Conservation (phyloP, 2,113 vertebrate genomes). For the Plecotus auritus region DNA sequence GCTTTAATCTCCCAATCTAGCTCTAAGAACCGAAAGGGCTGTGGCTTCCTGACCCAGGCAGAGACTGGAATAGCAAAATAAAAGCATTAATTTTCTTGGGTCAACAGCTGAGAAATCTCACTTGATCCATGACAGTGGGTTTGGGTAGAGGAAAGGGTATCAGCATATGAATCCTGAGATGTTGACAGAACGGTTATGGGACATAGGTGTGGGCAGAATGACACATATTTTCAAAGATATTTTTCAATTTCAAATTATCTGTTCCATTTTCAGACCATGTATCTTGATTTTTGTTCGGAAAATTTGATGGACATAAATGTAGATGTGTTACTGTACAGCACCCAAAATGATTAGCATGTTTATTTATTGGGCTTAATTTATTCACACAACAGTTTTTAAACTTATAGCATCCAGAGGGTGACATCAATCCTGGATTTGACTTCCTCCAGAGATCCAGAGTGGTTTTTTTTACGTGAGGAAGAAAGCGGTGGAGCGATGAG, state of each 20-base stretch:
- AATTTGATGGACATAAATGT: not conserved
- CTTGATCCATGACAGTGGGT: not conserved
- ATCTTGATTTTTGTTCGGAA: slow-evolving; percentile 1
- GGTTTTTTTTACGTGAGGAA: not conserved
- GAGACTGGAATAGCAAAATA: not conserved
- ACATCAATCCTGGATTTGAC: not conserved
- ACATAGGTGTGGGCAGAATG: not conserved
- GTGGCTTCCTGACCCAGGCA: not conserved
- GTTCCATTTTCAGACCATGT: not conserved
- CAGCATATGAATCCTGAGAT: not conserved
- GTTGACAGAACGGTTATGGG: not conserved
- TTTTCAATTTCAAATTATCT: slow-evolving; percentile 22
- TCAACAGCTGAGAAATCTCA: slow-evolving; percentile 10
- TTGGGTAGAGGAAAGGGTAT: not conserved
- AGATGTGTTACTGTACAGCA: not conserved
- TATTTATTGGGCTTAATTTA: not conserved
- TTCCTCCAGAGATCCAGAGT: not conserved
- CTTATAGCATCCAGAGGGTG: not conserved
- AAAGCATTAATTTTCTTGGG: not conserved
- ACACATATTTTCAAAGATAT: not conserved
- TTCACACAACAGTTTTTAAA: not conserved
- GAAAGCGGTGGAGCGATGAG: not conserved
- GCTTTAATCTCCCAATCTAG: not conserved
- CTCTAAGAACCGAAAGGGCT: not conserved
- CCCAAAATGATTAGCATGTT: not conserved